A percentile compares a stretch with the other conserved stretches of the same genome.
These are phyloP conservation scores for Dinocampus coccinellae DNA, from an alignment of 2,888 invertebrate species.

Conservation along the genomic window DNA sequence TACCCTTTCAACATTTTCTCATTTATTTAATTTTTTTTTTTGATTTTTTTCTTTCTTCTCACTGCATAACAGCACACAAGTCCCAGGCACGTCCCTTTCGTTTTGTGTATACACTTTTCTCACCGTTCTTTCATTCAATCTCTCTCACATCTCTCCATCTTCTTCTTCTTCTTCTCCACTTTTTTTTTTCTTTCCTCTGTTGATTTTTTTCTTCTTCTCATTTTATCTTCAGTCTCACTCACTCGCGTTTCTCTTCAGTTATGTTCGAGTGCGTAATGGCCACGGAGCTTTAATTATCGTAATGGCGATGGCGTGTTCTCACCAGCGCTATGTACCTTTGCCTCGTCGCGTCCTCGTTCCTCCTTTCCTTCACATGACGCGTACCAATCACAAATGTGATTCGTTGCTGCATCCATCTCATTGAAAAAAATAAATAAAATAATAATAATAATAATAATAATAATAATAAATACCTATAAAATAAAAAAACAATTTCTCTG, in stretches of 20 bases:
- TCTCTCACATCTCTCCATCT: constrained; percentile 30
- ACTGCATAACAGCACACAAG: constrained; percentile 10
- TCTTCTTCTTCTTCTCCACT: constrained; percentile 4
- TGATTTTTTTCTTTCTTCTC: constrained; percentile 11
- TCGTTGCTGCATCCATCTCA: constrained; percentile 21
- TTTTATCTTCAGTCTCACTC: constrained; percentile 8
- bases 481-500: not conserved
- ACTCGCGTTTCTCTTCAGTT: constrained; percentile 29
- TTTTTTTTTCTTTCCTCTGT: constrained; percentile 12
- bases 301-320: constrained; percentile 46
- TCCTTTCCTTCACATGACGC: constrained; percentile 8
- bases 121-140: constrained; percentile 10
- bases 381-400: not conserved
- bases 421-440: not conserved
- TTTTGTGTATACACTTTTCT: constrained; percentile 37
- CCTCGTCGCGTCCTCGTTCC: constrained; percentile 27
- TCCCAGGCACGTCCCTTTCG: constrained; percentile 25
- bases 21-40: constrained; percentile 19
- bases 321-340: constrained; percentile 10
- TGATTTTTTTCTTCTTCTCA: constrained; percentile 9
- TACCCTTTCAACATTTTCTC: constrained; percentile 7
- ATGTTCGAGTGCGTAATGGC: constrained; percentile 36
- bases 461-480: not conserved
- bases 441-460: not conserved
- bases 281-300: constrained; percentile 51